A percentile compares a stretch with the other conserved stretches of the same genome.
Conservation (phyloP, 2,888 invertebrate genomes). For the Rapana venosa region DNA sequence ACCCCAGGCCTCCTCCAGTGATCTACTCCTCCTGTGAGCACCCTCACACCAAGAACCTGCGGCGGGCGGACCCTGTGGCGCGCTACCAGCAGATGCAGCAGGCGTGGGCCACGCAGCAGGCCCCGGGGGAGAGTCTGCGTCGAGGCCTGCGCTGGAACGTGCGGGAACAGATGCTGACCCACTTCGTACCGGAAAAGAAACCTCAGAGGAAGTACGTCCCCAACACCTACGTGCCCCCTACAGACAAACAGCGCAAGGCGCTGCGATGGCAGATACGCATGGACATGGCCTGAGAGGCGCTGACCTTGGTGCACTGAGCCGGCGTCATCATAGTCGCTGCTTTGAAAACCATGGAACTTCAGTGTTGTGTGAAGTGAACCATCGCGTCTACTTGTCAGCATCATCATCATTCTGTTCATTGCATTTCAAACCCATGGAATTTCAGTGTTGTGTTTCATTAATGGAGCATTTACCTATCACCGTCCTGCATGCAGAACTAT, state of each 20-base stretch:
- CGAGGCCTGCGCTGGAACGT: constrained; percentile 76
- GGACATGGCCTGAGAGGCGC: constrained; percentile 67
- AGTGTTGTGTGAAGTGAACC: too few relatives aligned
- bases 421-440: too few relatives aligned
- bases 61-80: constrained; percentile 73
- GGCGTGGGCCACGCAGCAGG: constrained; percentile 70
- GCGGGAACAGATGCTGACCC: constrained; percentile 75
- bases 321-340: too few relatives aligned
- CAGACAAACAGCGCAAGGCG: constrained; percentile 75
- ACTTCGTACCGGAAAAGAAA: constrained; percentile 75
- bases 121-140: constrained; percentile 77
- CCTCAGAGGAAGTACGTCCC: constrained; percentile 69
- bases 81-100: constrained; percentile 73
- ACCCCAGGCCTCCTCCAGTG: constrained; percentile 74
- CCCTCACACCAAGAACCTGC: constrained; percentile 71
- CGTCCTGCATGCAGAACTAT: too few relatives aligned
- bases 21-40: constrained; percentile 69
- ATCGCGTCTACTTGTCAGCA: too few relatives aligned
- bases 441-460: too few relatives aligned
- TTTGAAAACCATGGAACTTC: too few relatives aligned
- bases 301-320: too few relatives aligned
- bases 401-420: too few relatives aligned
- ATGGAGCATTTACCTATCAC: too few relatives aligned
- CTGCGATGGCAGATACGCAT: constrained; percentile 76
- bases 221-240: constrained; percentile 75